Evolutionary conservation across 2,888 invertebrate genomes (phyloP).

Genomic region (Chrysolina americana): DNA sequence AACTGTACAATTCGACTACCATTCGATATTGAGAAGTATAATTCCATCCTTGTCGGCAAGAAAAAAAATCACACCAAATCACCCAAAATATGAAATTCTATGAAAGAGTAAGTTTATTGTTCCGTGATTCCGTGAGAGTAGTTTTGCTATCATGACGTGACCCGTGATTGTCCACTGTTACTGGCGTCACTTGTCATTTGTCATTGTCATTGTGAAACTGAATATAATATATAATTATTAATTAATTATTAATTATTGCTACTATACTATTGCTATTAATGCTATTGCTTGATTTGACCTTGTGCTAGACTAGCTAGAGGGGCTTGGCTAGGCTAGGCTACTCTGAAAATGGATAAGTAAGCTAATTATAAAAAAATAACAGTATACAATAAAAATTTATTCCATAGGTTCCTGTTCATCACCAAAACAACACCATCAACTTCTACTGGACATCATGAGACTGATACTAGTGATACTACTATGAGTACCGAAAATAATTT

Average conservation of each 20-base stretch:
- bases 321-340: background rate
- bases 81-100: constrained; percentile 1
- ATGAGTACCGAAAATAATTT: background rate
- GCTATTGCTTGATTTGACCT: background rate
- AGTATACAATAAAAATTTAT: constrained; percentile 4
- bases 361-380: constrained; percentile 11
- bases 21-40: constrained; percentile 3
- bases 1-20: constrained; percentile 5
- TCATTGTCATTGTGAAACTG: background rate
- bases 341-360: constrained; percentile 15
- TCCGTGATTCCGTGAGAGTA: background rate
- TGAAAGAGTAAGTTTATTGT: background rate
- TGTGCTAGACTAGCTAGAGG: background rate
- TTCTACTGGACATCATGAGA: constrained; percentile 5
- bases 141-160: background rate
- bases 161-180: no score
- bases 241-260: background rate
- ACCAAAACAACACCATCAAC: constrained; percentile 1
- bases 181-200: no score
- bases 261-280: background rate
- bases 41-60: no score
- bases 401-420: constrained; percentile 9
- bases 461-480: background rate
- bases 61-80: constrained; percentile 10
- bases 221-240: background rate